Evolutionary conservation across 1,140 invertebrate species (phyloP), one percentile per base, ranked within the genome.

Genomic region (Meloidogyne exigua): DNA sequence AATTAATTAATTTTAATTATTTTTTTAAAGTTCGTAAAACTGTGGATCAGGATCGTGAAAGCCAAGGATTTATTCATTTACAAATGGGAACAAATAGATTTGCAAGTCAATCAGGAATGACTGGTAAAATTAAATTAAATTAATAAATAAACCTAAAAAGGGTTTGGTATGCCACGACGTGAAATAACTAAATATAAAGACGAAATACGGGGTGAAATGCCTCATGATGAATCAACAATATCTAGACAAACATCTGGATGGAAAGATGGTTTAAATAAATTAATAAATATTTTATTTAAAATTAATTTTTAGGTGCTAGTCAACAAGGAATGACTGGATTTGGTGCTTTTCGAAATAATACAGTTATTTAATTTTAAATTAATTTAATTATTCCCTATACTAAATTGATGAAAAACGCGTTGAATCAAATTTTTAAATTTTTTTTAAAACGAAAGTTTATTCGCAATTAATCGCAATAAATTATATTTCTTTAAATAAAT

Each of bases 111-210:
- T 77, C 83, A 64, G 85, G 85, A 25, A 87, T 87, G 85, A 87
- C 85, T 64, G 83, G 75, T 76, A 21, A 65, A 49, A 15, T 68
- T 28, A 3, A 32, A 32, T 32, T 32, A 32, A 32, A 13, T 32
- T 5, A 63, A 10, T 26, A n/a, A 32, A 32, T 28, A 74, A 25
- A 62, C 15, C 2, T n/a, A 67, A 28, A 21, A 28, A 77, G 76
- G 86, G 64, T 87, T 87, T 65, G 85, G 85, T 25, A 87, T 88
- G 86, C 86, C 85, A 18, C 81, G 85, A 39, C 85, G 78, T 70
- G 79, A 87, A 57, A 87, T 87, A 78, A 88, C 84, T 62, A 84
- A 87, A 68, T 87, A 86, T 78, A 85, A 85, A 76, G 85, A 87
- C 72, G 85, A 87, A 67, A 80, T 85, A 25, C 83, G 85, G 21